A percentile compares a stretch with the other conserved stretches of the same genome.
Evolutionary conservation across 92 coral and sea anemone species (phyloP).

Genomic region (Zoanthus gigantus): DNA sequence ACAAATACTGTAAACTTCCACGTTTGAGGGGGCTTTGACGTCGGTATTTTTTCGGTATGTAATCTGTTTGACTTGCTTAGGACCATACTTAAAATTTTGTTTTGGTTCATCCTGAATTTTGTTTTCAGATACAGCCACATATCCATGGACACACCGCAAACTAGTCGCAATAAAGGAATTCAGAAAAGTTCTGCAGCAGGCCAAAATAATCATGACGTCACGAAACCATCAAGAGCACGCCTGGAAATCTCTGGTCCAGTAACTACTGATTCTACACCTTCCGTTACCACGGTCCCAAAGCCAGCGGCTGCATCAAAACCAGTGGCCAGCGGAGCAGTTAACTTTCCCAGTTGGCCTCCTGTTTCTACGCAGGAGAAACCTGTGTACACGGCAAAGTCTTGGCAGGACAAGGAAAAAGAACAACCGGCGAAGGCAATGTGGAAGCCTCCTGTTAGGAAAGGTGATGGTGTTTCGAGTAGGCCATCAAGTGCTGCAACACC

Average conservation of each 20-base stretch:
- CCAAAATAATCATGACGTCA: neutral
- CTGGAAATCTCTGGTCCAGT: constrained; percentile 33
- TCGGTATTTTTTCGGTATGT: too few relatives aligned
- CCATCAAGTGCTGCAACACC: constrained; percentile 32
- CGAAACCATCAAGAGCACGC: constrained; percentile 2
- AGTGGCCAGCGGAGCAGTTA: neutral
- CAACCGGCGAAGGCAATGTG: constrained; percentile 31
- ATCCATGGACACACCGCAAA: constrained; percentile 12
- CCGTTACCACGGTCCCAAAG: constrained; percentile 26
- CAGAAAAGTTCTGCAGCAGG: neutral
- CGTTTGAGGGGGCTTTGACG: too few relatives aligned
- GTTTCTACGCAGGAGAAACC: constrained; percentile 20
- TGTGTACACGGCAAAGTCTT: constrained; percentile 32
- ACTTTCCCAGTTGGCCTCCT: constrained; percentile 28
- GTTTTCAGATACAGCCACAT: constrained; percentile 30
- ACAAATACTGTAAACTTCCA: too few relatives aligned
- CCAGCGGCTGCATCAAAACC: constrained; percentile 26
- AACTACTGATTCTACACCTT: neutral
- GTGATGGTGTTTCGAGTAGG: constrained; percentile 20
- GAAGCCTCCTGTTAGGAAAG: constrained; percentile 31
- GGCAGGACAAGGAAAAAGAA: constrained; percentile 22
- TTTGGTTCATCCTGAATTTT: neutral
- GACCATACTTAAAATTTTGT: neutral
- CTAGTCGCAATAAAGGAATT: neutral
- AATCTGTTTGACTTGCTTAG: too few relatives aligned